phyloP scores from a whole-genome alignment of 2,113 vertebrate genomes.

The Gavia stellata region DNA sequence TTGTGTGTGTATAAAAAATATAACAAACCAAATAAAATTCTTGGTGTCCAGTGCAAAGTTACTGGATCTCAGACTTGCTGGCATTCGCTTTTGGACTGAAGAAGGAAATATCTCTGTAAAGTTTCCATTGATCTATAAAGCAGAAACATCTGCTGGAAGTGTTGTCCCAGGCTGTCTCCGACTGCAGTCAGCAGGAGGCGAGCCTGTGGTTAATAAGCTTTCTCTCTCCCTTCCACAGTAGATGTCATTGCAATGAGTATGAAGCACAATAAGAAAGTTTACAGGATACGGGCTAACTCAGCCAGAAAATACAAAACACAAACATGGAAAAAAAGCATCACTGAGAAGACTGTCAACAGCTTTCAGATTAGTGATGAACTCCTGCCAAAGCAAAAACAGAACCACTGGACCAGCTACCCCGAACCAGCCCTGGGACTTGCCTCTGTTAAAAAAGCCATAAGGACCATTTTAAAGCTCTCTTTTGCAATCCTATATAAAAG shows the following conservation, averaged over 20 bases:
- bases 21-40: constrained; percentile 9
- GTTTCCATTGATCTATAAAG: constrained; percentile 54
- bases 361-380: background rate
- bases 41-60: constrained; percentile 4
- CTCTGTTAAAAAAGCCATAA: background rate
- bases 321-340: constrained; percentile 45
- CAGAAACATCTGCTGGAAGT: constrained; percentile 52
- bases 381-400: background rate
- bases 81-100: constrained; percentile 29
- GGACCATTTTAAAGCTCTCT: background rate
- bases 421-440: background rate
- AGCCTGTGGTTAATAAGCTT: constrained; percentile 59
- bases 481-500: background rate
- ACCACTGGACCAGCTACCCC: background rate
- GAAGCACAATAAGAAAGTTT: constrained; percentile 21
- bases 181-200: constrained; percentile 53
- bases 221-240: constrained; percentile 33
- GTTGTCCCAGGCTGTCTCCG: background rate
- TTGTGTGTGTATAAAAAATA: background rate
- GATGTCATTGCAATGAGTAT: background rate
- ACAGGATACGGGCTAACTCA: constrained; percentile 31
- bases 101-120: constrained; percentile 39
- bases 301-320: constrained; percentile 50
- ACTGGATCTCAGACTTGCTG: background rate
- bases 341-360: constrained; percentile 17